These are phyloP conservation scores for Pseudomyrmex gracilis DNA, from an alignment of 1,140 invertebrate genomes.

Conservation along the genomic window DNA sequence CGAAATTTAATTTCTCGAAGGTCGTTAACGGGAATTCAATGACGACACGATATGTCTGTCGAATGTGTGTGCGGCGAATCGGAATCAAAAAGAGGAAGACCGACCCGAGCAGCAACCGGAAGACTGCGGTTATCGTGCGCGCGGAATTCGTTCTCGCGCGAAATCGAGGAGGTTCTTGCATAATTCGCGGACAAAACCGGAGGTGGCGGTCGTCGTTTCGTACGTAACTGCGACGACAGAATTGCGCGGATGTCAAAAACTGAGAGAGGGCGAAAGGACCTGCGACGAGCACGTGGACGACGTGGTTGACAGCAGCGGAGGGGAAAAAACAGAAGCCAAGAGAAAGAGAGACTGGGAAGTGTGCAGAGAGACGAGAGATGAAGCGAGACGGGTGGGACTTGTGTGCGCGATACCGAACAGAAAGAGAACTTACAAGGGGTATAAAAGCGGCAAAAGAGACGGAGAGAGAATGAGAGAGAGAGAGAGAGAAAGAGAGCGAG, in stretches of 20 bases:
- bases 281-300: slow-evolving; percentile 38
- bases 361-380: slow-evolving; percentile 20
- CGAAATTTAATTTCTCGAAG: slow-evolving; percentile 42
- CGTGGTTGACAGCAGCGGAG: slow-evolving; percentile 25
- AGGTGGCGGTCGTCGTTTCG: slow-evolving; percentile 59
- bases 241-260: slow-evolving; percentile 61
- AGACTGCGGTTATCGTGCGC: not conserved
- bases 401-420: not conserved
- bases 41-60: slow-evolving; percentile 2
- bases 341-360: slow-evolving; percentile 12
- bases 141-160: slow-evolving; percentile 59
- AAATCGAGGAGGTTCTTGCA: slow-evolving; percentile 52
- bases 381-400: slow-evolving; percentile 61
- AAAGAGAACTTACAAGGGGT: slow-evolving; percentile 15
- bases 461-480: slow-evolving; percentile 22
- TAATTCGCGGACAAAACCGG: slow-evolving; percentile 56
- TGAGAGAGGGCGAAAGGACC: slow-evolving; percentile 20
- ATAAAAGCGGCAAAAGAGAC: not conserved
- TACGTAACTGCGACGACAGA: slow-evolving; percentile 57
- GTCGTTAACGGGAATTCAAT: slow-evolving; percentile 42
- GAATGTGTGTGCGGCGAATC: not conserved
- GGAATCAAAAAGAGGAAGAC: too few relatives aligned
- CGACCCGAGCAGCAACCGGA: too few relatives aligned
- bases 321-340: slow-evolving; percentile 13
- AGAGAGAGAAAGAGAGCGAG: slow-evolving; percentile 59